phyloP scores from a whole-genome alignment of 2,113 vertebrate species.

The Dolichotis patagonum region DNA sequence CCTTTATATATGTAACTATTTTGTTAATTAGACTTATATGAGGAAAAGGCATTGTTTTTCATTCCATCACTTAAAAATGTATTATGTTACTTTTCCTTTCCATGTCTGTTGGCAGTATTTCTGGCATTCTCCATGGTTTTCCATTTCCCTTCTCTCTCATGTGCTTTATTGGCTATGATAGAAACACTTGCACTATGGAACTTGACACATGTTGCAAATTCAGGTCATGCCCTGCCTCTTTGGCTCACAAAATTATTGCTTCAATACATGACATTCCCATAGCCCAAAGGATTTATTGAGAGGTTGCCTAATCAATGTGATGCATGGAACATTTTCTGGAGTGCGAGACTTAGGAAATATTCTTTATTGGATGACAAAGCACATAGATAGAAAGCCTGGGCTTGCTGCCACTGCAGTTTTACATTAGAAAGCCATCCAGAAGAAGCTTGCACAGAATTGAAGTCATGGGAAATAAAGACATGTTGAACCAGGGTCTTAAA shows the following conservation, averaged over 20 bases:
- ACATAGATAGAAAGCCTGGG: neutral
- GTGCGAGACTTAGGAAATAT: neutral
- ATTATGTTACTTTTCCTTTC: slow-evolving; percentile 8
- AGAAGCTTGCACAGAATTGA: neutral
- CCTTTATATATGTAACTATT: neutral
- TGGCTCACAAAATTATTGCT: neutral
- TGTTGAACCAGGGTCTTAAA: neutral
- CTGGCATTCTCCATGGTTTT: neutral
- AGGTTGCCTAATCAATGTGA: slow-evolving; percentile 19
- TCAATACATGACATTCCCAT: neutral
- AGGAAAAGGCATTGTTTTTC: neutral
- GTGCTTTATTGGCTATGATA: neutral
- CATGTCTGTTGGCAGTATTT: neutral
- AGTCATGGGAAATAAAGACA: neutral
- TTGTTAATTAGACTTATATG: neutral
- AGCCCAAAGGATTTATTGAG: neutral
- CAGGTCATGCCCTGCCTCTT: neutral
- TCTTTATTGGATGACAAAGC: neutral
- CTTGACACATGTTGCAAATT: neutral
- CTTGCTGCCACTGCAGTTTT: neutral
- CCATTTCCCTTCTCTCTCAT: neutral
- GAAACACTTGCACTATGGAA: neutral
- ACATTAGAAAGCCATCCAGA: neutral
- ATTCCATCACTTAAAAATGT: neutral
- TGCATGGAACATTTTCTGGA: neutral